Percentiles rank a stretch among this genome's conserved stretches.
Conservation (phyloP, 2,888 invertebrate species). For the Nemurella pictetii region DNA sequence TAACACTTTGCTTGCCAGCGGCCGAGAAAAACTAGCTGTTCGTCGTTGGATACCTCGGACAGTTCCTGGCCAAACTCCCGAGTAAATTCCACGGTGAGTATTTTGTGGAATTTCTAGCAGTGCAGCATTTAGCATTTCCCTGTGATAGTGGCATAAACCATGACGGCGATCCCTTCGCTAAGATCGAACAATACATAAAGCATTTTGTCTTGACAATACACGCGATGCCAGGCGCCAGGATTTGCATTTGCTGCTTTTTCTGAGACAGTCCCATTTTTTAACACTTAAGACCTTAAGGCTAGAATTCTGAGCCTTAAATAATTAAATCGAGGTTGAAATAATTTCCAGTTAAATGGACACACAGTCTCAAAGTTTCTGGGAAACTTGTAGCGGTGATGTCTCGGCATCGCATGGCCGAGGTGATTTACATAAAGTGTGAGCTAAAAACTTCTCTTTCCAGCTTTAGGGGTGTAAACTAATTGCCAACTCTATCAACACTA, state of each 20-base stretch:
- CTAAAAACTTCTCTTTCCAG: conserved; percentile 10
- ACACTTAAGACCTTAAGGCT: neutral
- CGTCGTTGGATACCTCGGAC: neutral
- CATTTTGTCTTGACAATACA: neutral
- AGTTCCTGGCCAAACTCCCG: neutral
- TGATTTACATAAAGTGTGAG: neutral
- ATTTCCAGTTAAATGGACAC: neutral
- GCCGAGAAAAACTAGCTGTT: neutral
- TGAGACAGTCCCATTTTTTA: neutral
- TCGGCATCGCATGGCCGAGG: neutral
- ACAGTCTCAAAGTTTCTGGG: neutral
- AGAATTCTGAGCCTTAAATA: neutral
- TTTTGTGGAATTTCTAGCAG: neutral
- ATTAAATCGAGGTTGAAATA: neutral
- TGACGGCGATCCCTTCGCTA: neutral
- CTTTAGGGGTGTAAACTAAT: conserved; percentile 9
- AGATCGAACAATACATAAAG: neutral
- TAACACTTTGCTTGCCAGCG: neutral
- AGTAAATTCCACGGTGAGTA: neutral
- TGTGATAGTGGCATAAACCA: neutral
- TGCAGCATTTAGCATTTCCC: neutral
- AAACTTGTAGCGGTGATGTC: neutral
- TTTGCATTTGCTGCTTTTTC: neutral
- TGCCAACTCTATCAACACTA: conserved; percentile 15
- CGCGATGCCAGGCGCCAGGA: neutral